phyloP scores from a whole-genome alignment of 2,888 invertebrate species.

The Cinara cedri region DNA sequence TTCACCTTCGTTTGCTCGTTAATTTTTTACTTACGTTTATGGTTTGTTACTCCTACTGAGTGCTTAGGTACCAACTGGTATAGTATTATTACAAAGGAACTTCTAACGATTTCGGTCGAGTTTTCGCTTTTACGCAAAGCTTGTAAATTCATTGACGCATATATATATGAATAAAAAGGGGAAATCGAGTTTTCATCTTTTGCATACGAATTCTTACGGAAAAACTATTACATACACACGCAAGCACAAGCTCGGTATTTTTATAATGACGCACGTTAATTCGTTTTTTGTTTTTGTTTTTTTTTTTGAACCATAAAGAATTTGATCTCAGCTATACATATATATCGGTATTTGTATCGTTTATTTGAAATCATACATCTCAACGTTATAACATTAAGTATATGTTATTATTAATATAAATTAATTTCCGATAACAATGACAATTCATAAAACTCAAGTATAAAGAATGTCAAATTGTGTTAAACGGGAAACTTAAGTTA shows the following conservation, averaged over 20 bases:
- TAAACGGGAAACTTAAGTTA: too few relatives aligned
- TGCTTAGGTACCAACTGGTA: not conserved
- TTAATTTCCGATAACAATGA: too few relatives aligned
- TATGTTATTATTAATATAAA: too few relatives aligned
- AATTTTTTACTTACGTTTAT: constrained; percentile 34
- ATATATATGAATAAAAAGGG: constrained; percentile 13
- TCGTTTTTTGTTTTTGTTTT: too few relatives aligned
- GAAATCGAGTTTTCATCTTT: constrained; percentile 28
- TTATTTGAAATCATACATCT: too few relatives aligned
- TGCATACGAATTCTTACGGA: not conserved
- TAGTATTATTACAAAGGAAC: constrained; percentile 24
- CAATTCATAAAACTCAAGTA: too few relatives aligned
- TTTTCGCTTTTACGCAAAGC: constrained; percentile 17
- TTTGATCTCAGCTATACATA: too few relatives aligned
- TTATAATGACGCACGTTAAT: not conserved
- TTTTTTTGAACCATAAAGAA: too few relatives aligned
- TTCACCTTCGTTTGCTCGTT: constrained; percentile 34
- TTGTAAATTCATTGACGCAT: not conserved
- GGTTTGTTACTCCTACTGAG: constrained; percentile 36
- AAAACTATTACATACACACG: not conserved
- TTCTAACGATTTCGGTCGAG: constrained; percentile 28
- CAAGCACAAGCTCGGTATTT: not conserved
- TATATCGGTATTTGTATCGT: too few relatives aligned
- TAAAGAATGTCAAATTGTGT: too few relatives aligned
- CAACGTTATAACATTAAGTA: too few relatives aligned